Conservation (phyloP, 2,797 vertebrate species). For the Danio albolineatus region DNA sequence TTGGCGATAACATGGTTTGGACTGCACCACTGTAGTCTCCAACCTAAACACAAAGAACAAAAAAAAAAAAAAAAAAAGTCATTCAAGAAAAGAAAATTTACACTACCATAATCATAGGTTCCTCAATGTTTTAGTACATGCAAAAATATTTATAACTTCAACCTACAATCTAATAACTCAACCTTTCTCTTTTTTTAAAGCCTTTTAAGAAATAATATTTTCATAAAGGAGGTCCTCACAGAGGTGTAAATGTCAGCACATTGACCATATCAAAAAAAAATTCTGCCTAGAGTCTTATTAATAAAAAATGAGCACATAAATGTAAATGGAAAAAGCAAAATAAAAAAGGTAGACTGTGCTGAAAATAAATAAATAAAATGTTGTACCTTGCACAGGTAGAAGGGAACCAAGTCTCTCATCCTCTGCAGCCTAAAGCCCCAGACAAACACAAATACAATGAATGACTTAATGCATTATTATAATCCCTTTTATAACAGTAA, state of each 20-base stretch:
- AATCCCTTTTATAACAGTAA: not conserved
- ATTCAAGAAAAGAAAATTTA: not conserved
- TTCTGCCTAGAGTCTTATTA: too few species aligned
- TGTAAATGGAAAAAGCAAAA: not conserved
- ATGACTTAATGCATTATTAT: not conserved
- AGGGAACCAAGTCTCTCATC: conserved; percentile 59
- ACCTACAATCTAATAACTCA: too few species aligned
- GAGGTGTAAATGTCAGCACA: too few species aligned
- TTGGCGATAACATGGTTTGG: conserved; percentile 45
- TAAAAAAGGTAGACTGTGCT: not conserved
- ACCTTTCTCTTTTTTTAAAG: too few species aligned
- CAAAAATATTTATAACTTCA: not conserved
- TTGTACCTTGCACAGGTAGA: conserved; percentile 60
- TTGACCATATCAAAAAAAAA: too few species aligned
- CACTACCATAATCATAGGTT: not conserved
- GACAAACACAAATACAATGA: not conserved
- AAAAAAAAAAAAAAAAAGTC: not conserved
- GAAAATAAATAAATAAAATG: not conserved
- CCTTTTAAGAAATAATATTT: too few species aligned
- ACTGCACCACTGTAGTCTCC: conserved; percentile 64
- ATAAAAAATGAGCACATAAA: not conserved
- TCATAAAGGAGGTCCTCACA: too few species aligned
- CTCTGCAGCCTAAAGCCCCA: conserved; percentile 48
- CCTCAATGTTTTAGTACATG: not conserved
- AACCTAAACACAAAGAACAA: conserved; percentile 47